These are phyloP conservation scores for Hephaestus fuliginosus DNA, from an alignment of 2,797 vertebrate species.

Conservation along the genomic window DNA sequence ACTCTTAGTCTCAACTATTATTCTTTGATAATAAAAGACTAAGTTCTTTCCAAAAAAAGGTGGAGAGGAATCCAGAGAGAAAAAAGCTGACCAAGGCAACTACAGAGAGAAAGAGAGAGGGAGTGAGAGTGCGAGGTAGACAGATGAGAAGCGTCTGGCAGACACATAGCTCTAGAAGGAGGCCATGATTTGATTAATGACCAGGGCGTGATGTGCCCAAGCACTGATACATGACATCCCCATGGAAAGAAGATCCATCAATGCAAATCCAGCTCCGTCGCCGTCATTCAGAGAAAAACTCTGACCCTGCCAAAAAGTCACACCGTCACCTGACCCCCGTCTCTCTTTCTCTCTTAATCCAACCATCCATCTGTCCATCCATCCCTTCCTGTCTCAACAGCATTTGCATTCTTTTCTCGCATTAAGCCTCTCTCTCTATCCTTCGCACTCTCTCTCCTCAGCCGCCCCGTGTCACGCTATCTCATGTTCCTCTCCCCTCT, in stretches of 20 bases:
- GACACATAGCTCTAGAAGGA: constrained; percentile 66
- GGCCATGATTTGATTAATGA: constrained; percentile 87
- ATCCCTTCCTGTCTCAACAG: constrained; percentile 68
- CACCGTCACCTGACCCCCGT: constrained; percentile 80
- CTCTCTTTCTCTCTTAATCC: constrained; percentile 74
- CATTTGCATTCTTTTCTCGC: constrained; percentile 85
- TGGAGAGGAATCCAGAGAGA: background rate
- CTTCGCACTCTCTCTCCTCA: constrained; percentile 67
- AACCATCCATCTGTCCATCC: constrained; percentile 51
- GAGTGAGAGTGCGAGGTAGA: constrained; percentile 26
- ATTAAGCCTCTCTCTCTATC: constrained; percentile 71
- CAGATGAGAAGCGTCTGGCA: constrained; percentile 65
- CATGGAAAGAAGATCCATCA: constrained; percentile 88
- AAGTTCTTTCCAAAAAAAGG: background rate
- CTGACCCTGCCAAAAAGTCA: constrained; percentile 76
- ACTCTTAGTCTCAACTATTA: background rate
- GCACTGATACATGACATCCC: constrained; percentile 83
- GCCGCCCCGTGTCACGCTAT: constrained; percentile 62
- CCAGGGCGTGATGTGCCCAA: constrained; percentile 78
- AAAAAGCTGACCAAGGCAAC: background rate
- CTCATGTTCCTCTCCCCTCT: constrained; percentile 74
- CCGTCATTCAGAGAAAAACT: constrained; percentile 70
- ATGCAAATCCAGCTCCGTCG: constrained; percentile 84
- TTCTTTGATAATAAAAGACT: background rate
- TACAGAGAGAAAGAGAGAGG: constrained; percentile 22